These are phyloP conservation scores for Cydia amplana DNA, from an alignment of 1,140 invertebrate genomes.

Conservation along the genomic window DNA sequence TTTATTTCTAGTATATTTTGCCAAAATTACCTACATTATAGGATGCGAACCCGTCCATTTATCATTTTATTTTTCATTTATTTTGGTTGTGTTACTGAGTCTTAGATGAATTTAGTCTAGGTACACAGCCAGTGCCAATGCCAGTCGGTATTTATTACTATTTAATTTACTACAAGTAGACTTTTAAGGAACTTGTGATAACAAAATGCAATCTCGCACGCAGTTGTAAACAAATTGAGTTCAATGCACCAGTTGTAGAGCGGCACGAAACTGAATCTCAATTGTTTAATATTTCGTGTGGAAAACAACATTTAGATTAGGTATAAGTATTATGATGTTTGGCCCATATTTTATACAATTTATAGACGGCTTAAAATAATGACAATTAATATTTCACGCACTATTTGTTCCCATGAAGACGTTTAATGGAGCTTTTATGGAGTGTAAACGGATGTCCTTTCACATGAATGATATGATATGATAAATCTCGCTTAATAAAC, in stretches of 20 bases:
- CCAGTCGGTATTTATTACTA: not conserved
- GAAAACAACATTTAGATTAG: not conserved
- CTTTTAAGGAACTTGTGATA: slow-evolving; percentile 19
- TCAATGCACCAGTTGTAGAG: slow-evolving; percentile 22
- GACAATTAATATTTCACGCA: not conserved
- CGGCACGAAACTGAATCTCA: slow-evolving; percentile 7
- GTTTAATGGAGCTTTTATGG: not conserved
- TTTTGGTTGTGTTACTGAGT: not conserved
- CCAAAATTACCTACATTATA: not conserved
- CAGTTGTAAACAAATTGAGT: slow-evolving; percentile 12
- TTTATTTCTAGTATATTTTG: not conserved
- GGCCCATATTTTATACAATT: not conserved
- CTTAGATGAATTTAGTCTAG: not conserved
- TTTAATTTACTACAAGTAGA: slow-evolving; percentile 1
- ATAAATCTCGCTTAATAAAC: not conserved
- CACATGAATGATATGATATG: not conserved
- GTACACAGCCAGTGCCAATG: too few relatives aligned
- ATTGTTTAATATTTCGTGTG: slow-evolving; percentile 16
- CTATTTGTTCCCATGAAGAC: too few relatives aligned
- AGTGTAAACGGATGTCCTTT: not conserved
- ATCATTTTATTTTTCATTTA: too few relatives aligned
- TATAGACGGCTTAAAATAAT: not conserved
- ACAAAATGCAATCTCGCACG: slow-evolving; percentile 12
- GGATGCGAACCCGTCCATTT: too few relatives aligned
- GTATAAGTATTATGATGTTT: not conserved